phyloP scores from a whole-genome alignment of 1,140 invertebrate species.

The Ceratoteleas bidentatus region DNA sequence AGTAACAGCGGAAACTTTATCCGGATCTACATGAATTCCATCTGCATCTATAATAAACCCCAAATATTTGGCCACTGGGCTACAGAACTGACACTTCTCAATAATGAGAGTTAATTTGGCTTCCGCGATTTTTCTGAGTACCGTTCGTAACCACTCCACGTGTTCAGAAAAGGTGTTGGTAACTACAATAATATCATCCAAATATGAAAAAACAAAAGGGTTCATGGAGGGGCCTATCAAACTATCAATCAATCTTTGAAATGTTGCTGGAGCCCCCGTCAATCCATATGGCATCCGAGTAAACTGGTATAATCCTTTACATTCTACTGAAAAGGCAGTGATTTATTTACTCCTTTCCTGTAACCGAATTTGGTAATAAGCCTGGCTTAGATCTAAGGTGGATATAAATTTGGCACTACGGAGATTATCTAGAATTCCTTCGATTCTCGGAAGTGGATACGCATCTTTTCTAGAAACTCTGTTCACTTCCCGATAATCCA shows the following conservation, averaged over 20 bases:
- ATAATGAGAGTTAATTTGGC: conserved; percentile 36
- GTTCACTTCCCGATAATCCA: not conserved
- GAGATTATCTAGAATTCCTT: not conserved
- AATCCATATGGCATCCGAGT: not conserved
- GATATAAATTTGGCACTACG: not conserved
- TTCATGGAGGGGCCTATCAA: conserved; percentile 1
- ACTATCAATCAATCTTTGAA: conserved; percentile 8
- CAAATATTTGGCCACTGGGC: conserved; percentile 59
- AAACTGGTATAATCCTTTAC: not conserved
- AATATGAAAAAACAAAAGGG: conserved; percentile 15
- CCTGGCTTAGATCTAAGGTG: not conserved
- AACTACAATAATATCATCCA: conserved; percentile 34
- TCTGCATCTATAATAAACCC: conserved; percentile 34
- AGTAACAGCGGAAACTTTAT: not conserved
- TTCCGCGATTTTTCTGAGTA: conserved; percentile 30
- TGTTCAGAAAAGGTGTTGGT: conserved; percentile 45
- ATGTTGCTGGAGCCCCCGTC: conserved; percentile 5
- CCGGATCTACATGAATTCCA: not conserved
- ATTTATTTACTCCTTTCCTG: not conserved
- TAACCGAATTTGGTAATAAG: not conserved
- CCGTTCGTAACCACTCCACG: conserved; percentile 30
- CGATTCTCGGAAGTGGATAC: not conserved
- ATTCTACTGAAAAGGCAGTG: not conserved
- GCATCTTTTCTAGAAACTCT: not conserved
- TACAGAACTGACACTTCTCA: conserved; percentile 62